Evolutionary conservation across 2,113 vertebrate genomes (phyloP).

Genomic region (Haemorhous mexicanus): DNA sequence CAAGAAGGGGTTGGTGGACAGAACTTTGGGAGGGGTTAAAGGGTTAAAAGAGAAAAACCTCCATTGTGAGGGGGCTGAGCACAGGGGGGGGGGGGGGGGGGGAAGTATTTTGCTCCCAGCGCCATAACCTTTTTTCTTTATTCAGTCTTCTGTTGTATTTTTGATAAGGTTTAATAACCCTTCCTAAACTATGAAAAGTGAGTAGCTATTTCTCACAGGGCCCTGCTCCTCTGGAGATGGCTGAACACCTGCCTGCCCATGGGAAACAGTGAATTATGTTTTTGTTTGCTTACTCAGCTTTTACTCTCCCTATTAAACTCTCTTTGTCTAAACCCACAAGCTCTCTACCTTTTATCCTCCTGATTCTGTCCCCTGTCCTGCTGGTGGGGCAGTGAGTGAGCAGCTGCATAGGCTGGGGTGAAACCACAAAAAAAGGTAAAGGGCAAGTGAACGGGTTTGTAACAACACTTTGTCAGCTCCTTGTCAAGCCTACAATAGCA

Average conservation of each 20-base stretch:
- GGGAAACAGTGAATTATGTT: not conserved
- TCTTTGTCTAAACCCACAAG: not conserved
- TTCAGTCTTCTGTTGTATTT: too few species aligned
- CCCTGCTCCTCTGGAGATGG: not conserved
- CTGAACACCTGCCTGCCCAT: not conserved
- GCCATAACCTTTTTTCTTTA: too few species aligned
- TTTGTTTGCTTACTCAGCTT: not conserved
- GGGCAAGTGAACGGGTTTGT: not conserved
- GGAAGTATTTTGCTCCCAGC: too few species aligned
- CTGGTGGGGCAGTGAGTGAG: not conserved
- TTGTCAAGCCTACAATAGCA: not conserved
- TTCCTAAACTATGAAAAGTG: too few species aligned
- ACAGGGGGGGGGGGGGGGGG: too few species aligned
- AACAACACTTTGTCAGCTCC: not conserved
- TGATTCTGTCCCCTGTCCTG: not conserved
- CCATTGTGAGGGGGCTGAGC: too few species aligned
- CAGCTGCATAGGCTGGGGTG: rapidly evolving
- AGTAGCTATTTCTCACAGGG: too few species aligned
- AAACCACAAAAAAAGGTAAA: not conserved
- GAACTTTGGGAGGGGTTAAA: too few species aligned
- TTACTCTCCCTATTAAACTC: not conserved
- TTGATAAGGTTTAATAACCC: too few species aligned
- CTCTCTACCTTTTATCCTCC: not conserved
- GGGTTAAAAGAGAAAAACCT: too few species aligned
- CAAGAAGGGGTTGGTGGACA: too few species aligned